Percentiles rank a stretch among this genome's conserved stretches.
Conservation (phyloP, 2,797 vertebrate genomes). For the Pseudochirops corinnae region DNA sequence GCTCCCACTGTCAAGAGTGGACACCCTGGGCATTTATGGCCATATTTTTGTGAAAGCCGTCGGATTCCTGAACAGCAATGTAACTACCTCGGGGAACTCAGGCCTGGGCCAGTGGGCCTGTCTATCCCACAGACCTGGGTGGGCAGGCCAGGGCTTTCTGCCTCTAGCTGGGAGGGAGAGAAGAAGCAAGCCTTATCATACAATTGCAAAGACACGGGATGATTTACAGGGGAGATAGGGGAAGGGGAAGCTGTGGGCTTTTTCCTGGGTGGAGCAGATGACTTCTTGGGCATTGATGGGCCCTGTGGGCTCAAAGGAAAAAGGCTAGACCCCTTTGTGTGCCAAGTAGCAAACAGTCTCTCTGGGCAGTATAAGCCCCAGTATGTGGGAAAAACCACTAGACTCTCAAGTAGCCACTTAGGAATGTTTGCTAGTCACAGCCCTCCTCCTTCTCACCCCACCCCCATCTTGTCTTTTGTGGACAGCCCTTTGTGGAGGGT, state of each 20-base stretch:
- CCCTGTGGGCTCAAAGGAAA: not conserved
- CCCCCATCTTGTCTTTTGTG: constrained; percentile 4
- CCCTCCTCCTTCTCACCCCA: too few species aligned
- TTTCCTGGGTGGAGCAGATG: not conserved
- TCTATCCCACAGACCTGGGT: not conserved
- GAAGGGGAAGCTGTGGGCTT: not conserved
- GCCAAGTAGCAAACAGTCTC: not conserved
- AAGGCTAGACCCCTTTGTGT: not conserved
- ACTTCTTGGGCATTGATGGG: not conserved
- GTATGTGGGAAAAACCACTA: accelerated
- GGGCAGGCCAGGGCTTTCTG: not conserved
- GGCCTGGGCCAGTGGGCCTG: not conserved
- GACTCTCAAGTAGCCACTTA: not conserved
- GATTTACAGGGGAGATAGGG: too few species aligned
- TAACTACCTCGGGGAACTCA: constrained; percentile 38
- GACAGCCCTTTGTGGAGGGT: constrained; percentile 78
- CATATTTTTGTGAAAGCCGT: constrained; percentile 73
- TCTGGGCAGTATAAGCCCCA: not conserved
- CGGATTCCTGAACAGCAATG: constrained; percentile 79
- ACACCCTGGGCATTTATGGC: constrained; percentile 80
- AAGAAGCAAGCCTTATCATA: not conserved
- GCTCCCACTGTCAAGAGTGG: constrained; percentile 76
- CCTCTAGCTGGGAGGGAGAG: not conserved
- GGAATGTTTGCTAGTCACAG: not conserved
- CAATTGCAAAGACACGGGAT: not conserved